A percentile compares a stretch with the other conserved stretches of the same genome.
Evolutionary conservation across 2,797 vertebrate genomes (phyloP).

Genomic region (Gila robusta): DNA sequence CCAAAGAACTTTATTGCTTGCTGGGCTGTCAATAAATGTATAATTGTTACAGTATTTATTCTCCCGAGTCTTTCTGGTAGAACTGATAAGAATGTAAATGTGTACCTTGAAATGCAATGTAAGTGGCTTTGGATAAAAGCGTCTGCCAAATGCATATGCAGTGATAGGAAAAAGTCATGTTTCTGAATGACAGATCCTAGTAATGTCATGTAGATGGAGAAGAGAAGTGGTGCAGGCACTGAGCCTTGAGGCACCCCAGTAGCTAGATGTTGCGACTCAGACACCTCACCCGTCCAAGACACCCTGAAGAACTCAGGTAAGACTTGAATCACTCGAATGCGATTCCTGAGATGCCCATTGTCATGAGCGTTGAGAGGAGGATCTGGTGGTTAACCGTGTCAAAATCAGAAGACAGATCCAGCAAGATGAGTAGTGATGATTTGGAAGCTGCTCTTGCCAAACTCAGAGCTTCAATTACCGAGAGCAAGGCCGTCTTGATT

Average conservation of each 20-base stretch:
- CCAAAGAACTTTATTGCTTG: too few species aligned
- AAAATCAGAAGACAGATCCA: neutral
- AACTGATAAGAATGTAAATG: too few species aligned
- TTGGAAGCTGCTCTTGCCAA: neutral
- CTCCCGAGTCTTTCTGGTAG: too few species aligned
- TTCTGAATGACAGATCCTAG: neutral
- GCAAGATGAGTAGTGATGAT: neutral
- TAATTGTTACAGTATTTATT: too few species aligned
- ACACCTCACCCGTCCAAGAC: neutral
- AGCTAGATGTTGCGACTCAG: neutral
- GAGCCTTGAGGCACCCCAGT: neutral
- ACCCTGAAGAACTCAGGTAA: neutral
- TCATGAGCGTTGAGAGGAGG: neutral
- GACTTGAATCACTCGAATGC: neutral
- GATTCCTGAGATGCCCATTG: neutral
- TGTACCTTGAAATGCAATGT: too few species aligned
- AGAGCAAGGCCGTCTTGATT: neutral
- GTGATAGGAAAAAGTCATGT: neutral
- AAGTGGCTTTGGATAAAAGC: too few species aligned
- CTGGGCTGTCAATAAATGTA: too few species aligned
- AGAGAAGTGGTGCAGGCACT: neutral
- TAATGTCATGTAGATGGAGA: neutral
- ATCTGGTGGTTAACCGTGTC: neutral
- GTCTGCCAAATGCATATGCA: neutral
- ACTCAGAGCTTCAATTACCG: neutral